Conservation (phyloP, 2,113 vertebrate genomes). For the Procavia capensis region DNA sequence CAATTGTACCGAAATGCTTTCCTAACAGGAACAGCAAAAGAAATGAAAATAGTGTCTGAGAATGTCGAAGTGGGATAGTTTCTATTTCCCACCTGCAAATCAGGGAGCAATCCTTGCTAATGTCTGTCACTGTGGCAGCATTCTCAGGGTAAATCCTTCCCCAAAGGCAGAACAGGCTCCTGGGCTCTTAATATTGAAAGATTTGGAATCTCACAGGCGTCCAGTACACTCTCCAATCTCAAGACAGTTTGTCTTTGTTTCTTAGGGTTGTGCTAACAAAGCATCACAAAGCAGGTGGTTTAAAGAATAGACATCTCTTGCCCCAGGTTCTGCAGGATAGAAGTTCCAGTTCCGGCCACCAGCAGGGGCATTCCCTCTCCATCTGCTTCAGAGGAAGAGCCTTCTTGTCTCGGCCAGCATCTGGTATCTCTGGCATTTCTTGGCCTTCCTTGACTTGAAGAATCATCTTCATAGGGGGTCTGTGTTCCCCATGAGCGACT, state of each 20-base stretch:
- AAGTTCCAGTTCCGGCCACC: background rate
- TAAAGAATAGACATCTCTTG: background rate
- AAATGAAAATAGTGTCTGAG: constrained; percentile 27
- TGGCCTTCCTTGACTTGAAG: background rate
- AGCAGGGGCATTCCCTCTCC: background rate
- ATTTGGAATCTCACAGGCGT: constrained; percentile 59
- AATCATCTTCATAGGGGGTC: background rate
- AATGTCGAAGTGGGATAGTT: constrained; percentile 28
- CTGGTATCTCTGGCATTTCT: background rate
- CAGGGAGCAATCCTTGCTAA: background rate
- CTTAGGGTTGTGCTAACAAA: background rate
- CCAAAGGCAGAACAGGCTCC: constrained; percentile 59
- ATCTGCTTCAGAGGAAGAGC: background rate
- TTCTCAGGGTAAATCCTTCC: constrained; percentile 4
- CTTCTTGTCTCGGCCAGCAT: background rate
- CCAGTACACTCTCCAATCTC: constrained; percentile 62
- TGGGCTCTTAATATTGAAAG: constrained; percentile 54
- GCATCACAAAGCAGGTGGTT: background rate
- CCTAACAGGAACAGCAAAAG: background rate
- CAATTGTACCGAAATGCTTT: constrained; percentile 13
- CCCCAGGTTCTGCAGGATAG: background rate
- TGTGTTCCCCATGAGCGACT: background rate
- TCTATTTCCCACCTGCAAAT: constrained; percentile 26
- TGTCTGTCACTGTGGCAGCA: background rate
- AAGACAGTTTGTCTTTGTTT: background rate